Conservation (phyloP, 92 coral and sea anemone genomes). For the Phymanthus crucifer region DNA sequence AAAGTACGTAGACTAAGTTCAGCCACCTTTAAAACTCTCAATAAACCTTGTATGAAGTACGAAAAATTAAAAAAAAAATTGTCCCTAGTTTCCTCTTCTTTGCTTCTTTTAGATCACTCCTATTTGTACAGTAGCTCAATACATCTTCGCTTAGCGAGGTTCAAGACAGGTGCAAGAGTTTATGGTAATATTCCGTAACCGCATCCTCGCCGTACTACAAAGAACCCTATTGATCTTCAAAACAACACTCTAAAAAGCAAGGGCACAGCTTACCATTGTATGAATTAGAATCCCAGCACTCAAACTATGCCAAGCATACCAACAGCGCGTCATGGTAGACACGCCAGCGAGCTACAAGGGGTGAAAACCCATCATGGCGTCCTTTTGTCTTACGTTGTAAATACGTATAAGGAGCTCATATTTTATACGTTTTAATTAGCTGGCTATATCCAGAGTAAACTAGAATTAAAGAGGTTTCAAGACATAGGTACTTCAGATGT, state of each 20-base stretch:
- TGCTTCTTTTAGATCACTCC: background rate
- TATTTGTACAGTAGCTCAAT: background rate
- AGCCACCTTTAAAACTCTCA: background rate
- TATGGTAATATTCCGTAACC: constrained; percentile 25
- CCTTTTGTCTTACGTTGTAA: constrained; percentile 36
- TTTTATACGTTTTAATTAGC: constrained; percentile 62
- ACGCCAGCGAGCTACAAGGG: background rate
- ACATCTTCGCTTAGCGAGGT: background rate
- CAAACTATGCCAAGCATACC: background rate
- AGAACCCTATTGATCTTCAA: constrained; percentile 3
- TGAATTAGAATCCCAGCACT: background rate
- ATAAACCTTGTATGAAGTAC: background rate
- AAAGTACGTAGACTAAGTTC: background rate
- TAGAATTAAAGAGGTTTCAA: constrained; percentile 20
- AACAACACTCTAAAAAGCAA: constrained; percentile 2
- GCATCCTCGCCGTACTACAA: constrained; percentile 6
- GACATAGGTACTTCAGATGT: constrained; percentile 12
- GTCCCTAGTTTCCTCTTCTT: no score
- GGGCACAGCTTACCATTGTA: constrained; percentile 1
- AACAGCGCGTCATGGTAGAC: background rate
- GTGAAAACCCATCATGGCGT: constrained; percentile 11
- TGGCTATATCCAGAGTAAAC: constrained; percentile 35
- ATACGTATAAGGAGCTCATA: constrained; percentile 52
- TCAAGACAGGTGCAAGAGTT: constrained; percentile 5
- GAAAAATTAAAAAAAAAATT: no score